Evolutionary conservation across 2,113 vertebrate species (phyloP), one percentile per base, ranked within the genome.

Genomic region (Epinephelus cyanopodus): DNA sequence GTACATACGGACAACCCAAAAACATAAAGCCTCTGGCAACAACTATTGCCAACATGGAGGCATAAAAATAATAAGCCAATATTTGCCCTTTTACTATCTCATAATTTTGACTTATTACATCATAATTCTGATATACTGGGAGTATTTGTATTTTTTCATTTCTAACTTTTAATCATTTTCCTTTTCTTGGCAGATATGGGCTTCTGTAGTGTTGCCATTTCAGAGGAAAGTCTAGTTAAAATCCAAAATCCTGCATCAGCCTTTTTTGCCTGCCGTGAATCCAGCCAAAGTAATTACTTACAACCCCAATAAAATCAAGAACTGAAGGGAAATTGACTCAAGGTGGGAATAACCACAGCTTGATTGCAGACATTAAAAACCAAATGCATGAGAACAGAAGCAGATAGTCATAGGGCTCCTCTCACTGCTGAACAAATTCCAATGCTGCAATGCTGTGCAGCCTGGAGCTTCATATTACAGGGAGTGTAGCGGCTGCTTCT

Each of bases 391-490:
- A 58, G 45, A 84, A 33, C 29, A 68, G 45, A 82, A 61, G 42
- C 67, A 47, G 56, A 50, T 33, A 56, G 18, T 78, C 56, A 57
- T 18, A n/a, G 69, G 60, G 78, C 37, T 61, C 18, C 5, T 77
- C 25, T 78, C 70, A 68, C 27, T 82, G 74, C 77, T 64, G 52
- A 85, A 83, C 52, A 76, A 72, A 72, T 85, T 86, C 83, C 81
- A 80, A 88, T 29, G 29, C 83, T 82, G 84, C 53, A 76, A 50
- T 5, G 52, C 67, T 82, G 61, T 25, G 77, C 80, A 87, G 88
- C 68, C 64, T 66, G 66, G 57, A 88, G 81, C 83, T 84, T 93
- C 74, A 84, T 84, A 77, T 89, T 90, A 89, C 88, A 89, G 48
- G 9, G 39, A 82, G 77, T 62, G 68, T 15, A 57, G 82, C 70